Evolutionary conservation across 2,113 vertebrate species (phyloP), one percentile per base, ranked within the genome.

Genomic region (Silurus asotus): DNA sequence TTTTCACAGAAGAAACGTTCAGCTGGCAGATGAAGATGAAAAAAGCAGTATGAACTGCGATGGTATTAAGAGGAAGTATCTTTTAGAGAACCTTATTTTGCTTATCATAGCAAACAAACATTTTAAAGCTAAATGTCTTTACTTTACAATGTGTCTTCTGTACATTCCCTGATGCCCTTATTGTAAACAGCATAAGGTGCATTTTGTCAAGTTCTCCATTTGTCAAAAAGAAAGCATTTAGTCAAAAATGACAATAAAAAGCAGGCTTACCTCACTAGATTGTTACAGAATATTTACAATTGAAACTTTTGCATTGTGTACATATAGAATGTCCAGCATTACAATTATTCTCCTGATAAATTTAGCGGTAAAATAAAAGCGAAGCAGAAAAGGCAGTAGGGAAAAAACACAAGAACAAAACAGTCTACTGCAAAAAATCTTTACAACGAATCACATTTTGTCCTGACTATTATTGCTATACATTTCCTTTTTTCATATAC

Each of bases 81-180:
- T 78, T 5, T 56, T 15, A 28, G n/a, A 77, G 13, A 19, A 25
- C 5, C 7, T 56, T 3, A 58, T 14, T 37, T 10, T 58, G 14
- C 15, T 59, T 51, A 82, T n/a, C 3, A 65, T 2, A 82, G 62
- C 62, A 51, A 65, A 64, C 20, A 81, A 81, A 13, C 51, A 56
- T 45, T 72, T 65, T 75, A 58, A 76, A 67, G 55, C 49, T 13
- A 48, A 49, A 82, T 49, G 23, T 55, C 14, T 76, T 62, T 81
- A 81, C n/a, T 51, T 15, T 58, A 67, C 62, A 59, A 25, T 67
- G 72, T 19, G 19, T 75, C 37, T 64, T 28, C 67, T 85, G 67
- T 82, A 86, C 75, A 87, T 84, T 89, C 88, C 86, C 84, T 89
- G 82, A 61, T 62, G 55, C 76, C 75, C 59, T 58, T 81, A 72